Evolutionary conservation across 2,797 vertebrate genomes (phyloP).

Genomic region (Sebastiscus tertius): DNA sequence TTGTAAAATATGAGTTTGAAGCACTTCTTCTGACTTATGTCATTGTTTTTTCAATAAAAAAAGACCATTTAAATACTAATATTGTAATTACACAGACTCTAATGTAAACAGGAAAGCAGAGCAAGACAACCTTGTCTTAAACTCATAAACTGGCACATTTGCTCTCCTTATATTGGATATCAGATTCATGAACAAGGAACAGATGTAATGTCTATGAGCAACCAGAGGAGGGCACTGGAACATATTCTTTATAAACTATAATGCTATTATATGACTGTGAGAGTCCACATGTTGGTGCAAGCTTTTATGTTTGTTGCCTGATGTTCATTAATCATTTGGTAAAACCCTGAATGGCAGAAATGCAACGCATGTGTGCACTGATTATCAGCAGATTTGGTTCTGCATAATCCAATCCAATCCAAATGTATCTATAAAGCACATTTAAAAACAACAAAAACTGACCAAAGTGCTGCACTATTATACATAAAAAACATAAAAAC

Average conservation of each 20-base stretch:
- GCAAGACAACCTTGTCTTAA: not conserved
- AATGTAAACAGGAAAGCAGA: not conserved
- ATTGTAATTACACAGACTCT: not conserved
- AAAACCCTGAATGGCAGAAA: not conserved
- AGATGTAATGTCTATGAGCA: conserved; percentile 3
- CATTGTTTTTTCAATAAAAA: too few species aligned
- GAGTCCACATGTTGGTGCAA: not conserved
- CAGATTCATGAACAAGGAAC: not conserved
- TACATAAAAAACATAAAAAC: too few species aligned
- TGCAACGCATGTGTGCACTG: not conserved
- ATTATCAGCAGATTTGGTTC: not conserved
- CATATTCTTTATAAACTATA: not conserved
- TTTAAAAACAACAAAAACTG: too few species aligned
- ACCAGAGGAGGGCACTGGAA: conserved; percentile 44
- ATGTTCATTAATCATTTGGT: not conserved
- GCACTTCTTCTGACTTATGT: not conserved
- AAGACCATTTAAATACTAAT: too few species aligned
- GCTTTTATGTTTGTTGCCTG: not conserved
- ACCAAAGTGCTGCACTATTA: too few species aligned
- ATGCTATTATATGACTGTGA: not conserved
- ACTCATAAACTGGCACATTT: not conserved
- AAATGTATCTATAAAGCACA: too few species aligned
- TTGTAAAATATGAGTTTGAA: not conserved
- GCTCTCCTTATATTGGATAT: too few species aligned
- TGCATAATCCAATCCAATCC: not conserved